Evolutionary conservation across 2,888 invertebrate genomes (phyloP).

Genomic region (Psococerastis gibbosa): DNA sequence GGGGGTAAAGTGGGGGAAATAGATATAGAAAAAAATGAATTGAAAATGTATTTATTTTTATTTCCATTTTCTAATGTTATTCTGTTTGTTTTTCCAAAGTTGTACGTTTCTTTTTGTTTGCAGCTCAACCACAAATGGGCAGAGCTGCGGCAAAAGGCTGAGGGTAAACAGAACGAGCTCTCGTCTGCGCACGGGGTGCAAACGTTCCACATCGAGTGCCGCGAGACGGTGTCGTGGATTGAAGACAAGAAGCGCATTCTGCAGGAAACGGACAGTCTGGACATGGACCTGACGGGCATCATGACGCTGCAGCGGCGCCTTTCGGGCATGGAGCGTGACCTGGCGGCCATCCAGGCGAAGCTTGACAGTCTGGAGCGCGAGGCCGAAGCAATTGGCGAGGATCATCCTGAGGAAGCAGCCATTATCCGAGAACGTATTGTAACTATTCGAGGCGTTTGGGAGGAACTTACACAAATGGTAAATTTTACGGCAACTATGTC

Average conservation of each 20-base stretch:
- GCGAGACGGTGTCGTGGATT: constrained; percentile 97
- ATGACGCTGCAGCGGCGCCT: constrained; percentile 94
- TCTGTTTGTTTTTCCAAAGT: neutral
- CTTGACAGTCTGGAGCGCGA: constrained; percentile 85
- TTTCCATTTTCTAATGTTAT: too few species aligned
- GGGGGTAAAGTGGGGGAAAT: too few species aligned
- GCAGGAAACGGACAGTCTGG: constrained; percentile 83
- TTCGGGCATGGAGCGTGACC: constrained; percentile 95
- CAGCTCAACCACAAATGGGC: constrained; percentile 66
- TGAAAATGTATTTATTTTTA: too few species aligned
- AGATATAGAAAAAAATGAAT: too few species aligned
- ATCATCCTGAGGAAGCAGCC: constrained; percentile 88
- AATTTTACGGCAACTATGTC: too few species aligned
- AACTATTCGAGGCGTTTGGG: constrained; percentile 89
- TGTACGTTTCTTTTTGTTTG: constrained; percentile 12
- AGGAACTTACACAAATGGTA: constrained; percentile 86
- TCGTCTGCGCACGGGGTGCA: constrained; percentile 94
- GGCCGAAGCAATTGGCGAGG: constrained; percentile 75
- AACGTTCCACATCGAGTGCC: constrained; percentile 98
- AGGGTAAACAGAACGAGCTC: constrained; percentile 86
- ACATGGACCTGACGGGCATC: constrained; percentile 95
- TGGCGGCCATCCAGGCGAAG: constrained; percentile 97
- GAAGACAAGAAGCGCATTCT: constrained; percentile 97
- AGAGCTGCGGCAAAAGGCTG: constrained; percentile 84
- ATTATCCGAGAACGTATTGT: constrained; percentile 76